Evolutionary conservation across 2,113 vertebrate genomes (phyloP).

Genomic region (Protobothrops mucrosquamatus): DNA sequence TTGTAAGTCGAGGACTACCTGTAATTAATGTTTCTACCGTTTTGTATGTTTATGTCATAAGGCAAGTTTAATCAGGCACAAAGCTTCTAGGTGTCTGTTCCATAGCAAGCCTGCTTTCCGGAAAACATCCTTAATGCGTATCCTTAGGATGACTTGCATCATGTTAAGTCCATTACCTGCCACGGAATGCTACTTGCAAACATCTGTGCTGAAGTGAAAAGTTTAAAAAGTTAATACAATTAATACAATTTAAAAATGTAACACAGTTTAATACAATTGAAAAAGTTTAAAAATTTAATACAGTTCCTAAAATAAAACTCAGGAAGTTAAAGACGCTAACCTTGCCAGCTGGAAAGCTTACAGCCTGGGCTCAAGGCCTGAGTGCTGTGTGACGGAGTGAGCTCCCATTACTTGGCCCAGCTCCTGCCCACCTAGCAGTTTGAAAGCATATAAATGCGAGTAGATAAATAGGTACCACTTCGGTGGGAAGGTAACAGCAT

Average conservation of each 20-base stretch:
- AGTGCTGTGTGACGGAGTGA: not conserved
- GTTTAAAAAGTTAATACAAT: not conserved
- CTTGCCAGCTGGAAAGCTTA: not conserved
- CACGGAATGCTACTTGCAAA: not conserved
- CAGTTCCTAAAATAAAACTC: not conserved
- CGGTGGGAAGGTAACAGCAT: not conserved
- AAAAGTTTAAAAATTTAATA: not conserved
- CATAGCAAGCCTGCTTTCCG: not conserved
- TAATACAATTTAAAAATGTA: not conserved
- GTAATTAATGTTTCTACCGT: not conserved
- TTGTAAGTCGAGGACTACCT: not conserved
- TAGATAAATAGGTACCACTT: not conserved
- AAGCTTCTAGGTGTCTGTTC: not conserved
- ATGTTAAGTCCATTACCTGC: not conserved
- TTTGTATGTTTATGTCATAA: not conserved
- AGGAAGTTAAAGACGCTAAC: not conserved
- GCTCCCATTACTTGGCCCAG: not conserved
- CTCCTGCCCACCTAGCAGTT: not conserved
- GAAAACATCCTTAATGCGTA: not conserved
- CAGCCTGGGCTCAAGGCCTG: not conserved
- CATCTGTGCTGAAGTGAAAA: not conserved
- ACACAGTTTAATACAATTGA: not conserved
- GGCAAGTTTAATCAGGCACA: not conserved
- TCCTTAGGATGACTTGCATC: not conserved
- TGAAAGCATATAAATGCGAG: not conserved